A percentile compares a stretch with the other conserved stretches of the same genome.
These are phyloP conservation scores for Platysteira castanea DNA, from an alignment of 2,113 vertebrate species.

Conservation along the genomic window DNA sequence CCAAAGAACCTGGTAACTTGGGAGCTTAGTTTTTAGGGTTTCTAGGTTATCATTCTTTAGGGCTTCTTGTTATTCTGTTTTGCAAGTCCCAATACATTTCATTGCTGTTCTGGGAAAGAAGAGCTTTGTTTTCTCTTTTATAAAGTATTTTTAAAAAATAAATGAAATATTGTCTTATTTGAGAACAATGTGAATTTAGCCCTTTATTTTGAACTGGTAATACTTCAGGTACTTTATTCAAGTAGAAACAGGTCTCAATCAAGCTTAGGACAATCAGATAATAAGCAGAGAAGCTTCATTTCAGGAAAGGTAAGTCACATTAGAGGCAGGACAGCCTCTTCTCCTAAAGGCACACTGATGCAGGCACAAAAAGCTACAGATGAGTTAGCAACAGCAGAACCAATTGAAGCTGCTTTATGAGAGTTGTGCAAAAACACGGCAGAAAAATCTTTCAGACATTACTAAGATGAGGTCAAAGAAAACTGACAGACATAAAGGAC, in stretches of 20 bases:
- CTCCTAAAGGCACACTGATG: background rate
- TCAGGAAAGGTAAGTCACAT: background rate
- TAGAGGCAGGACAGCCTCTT: background rate
- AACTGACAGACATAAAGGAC: background rate
- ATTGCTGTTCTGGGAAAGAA: background rate
- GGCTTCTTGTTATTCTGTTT: background rate
- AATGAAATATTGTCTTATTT: background rate
- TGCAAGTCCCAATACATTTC: accelerated
- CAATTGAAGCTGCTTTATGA: background rate
- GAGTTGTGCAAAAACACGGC: background rate
- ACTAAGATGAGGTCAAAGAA: background rate
- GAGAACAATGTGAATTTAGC: background rate
- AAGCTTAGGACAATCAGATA: background rate
- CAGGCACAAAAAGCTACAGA: background rate
- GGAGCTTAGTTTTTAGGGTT: background rate
- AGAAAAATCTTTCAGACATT: background rate
- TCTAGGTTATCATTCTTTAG: background rate
- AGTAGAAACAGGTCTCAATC: background rate
- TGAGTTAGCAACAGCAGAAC: background rate
- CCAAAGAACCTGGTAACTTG: background rate
- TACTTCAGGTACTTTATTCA: background rate
- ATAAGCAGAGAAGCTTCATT: background rate
- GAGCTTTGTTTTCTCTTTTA: background rate
- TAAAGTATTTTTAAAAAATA: background rate
- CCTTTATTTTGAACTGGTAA: background rate